Evolutionary conservation across 2,888 invertebrate species (phyloP).

Genomic region (Nymphalis polychloros): DNA sequence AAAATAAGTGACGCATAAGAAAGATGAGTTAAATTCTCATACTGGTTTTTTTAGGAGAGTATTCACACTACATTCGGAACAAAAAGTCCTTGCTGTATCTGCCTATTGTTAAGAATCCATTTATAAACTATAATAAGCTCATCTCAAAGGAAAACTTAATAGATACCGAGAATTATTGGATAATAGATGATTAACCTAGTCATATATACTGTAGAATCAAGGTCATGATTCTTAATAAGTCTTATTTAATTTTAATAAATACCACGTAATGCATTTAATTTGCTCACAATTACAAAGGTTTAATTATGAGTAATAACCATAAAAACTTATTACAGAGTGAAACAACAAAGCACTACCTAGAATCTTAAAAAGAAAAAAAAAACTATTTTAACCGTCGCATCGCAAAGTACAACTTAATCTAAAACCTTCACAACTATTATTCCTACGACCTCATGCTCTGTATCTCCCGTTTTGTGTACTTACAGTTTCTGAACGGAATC

Average conservation of each 20-base stretch:
- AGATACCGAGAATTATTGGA: no score
- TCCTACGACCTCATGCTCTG: not conserved
- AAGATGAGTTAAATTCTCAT: not conserved
- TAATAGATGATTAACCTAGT: no score
- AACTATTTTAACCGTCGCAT: constrained; percentile 7
- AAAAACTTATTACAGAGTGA: not conserved
- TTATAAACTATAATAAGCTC: no score
- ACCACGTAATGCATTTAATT: not conserved
- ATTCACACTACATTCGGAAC: no score
- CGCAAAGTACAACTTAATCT: not conserved
- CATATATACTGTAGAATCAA: no score
- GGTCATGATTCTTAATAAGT: no score
- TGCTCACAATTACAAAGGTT: constrained; percentile 5
- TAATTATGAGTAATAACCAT: constrained; percentile 5
- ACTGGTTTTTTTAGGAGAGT: not conserved
- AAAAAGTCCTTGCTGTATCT: no score
- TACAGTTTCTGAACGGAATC: constrained; percentile 25
- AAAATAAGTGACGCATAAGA: not conserved
- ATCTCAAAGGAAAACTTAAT: no score
- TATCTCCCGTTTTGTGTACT: constrained; percentile 17
- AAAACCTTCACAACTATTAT: not conserved
- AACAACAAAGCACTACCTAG: not conserved
- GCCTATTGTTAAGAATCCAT: no score
- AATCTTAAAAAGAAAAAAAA: not conserved
- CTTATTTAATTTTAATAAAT: no score